Conservation (phyloP, 2,888 invertebrate genomes). For the Geotrupes spiniger region DNA sequence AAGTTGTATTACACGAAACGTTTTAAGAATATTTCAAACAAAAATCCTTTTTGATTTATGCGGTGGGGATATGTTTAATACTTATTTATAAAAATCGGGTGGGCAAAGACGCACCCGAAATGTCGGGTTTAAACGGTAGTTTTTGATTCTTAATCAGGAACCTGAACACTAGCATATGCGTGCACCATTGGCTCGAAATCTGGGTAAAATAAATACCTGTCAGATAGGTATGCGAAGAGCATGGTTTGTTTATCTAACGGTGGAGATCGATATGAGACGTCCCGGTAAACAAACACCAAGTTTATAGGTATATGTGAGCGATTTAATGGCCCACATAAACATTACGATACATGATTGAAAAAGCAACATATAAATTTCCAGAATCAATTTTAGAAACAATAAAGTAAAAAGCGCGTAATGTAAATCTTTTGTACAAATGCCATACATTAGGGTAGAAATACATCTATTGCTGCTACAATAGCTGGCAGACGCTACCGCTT, state of each 20-base stretch:
- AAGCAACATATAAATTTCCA: slow-evolving; percentile 15
- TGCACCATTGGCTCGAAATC: neutral
- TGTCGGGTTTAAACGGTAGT: too few relatives aligned
- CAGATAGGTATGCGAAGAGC: slow-evolving; percentile 1
- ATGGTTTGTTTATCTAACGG: slow-evolving; percentile 1
- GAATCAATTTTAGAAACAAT: slow-evolving; percentile 17
- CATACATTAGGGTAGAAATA: slow-evolving; percentile 25
- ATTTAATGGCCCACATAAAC: slow-evolving; percentile 2
- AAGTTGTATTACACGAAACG: slow-evolving; percentile 40
- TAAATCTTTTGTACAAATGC: slow-evolving; percentile 27
- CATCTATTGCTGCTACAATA: slow-evolving; percentile 24
- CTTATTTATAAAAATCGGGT: neutral
- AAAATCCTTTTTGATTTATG: slow-evolving; percentile 1
- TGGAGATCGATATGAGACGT: slow-evolving; percentile 4
- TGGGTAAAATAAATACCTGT: slow-evolving; percentile 3
- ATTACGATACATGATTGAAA: slow-evolving; percentile 15
- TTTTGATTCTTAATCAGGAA: too few relatives aligned
- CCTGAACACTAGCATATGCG: too few relatives aligned
- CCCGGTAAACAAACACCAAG: slow-evolving; percentile 3
- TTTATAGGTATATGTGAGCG: slow-evolving; percentile 4
- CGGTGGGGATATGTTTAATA: neutral
- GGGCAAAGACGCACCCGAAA: too few relatives aligned
- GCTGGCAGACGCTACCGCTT: slow-evolving; percentile 19
- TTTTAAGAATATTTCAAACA: slow-evolving; percentile 27
- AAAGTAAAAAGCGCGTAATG: slow-evolving; percentile 20